phyloP scores from a whole-genome alignment of 2,888 invertebrate species.

The Aphrophora alni region DNA sequence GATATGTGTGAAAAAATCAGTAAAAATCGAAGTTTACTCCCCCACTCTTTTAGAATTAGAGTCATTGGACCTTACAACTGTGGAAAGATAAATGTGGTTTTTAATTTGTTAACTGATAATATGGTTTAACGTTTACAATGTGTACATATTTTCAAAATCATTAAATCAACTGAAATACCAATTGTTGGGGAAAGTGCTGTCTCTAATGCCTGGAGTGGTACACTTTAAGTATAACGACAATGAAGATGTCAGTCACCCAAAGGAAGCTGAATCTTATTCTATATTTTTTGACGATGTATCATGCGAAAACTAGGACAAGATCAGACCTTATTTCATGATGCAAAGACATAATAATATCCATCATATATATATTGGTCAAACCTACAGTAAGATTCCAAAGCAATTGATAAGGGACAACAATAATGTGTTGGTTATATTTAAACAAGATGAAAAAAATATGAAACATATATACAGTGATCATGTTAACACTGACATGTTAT shows the following conservation, averaged over 20 bases:
- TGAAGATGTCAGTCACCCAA: constrained; percentile 10
- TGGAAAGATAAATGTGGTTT: constrained; percentile 30
- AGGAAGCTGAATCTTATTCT: constrained; percentile 22
- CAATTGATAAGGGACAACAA: constrained; percentile 55
- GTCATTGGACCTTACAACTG: constrained; percentile 19
- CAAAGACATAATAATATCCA: constrained; percentile 29
- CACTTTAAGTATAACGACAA: constrained; percentile 18
- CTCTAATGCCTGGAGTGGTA: neutral
- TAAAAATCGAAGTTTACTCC: constrained; percentile 21
- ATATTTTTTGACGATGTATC: constrained; percentile 33
- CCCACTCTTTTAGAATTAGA: constrained; percentile 16
- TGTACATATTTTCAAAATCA: constrained; percentile 33
- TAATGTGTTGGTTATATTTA: constrained; percentile 55
- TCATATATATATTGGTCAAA: constrained; percentile 21
- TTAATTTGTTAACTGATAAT: constrained; percentile 19
- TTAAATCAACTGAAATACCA: constrained; percentile 31
- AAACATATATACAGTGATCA: constrained; percentile 49
- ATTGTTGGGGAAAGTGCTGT: constrained; percentile 20
- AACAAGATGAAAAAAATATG: constrained; percentile 55
- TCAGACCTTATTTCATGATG: constrained; percentile 27
- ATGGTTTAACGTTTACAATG: constrained; percentile 25
- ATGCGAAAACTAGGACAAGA: constrained; percentile 30
- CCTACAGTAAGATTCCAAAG: constrained; percentile 51
- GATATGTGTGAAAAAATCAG: neutral
- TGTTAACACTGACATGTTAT: constrained; percentile 37